phyloP scores from a whole-genome alignment of 2,113 vertebrate genomes.

The Calyptommatus sinebrachiatus region DNA sequence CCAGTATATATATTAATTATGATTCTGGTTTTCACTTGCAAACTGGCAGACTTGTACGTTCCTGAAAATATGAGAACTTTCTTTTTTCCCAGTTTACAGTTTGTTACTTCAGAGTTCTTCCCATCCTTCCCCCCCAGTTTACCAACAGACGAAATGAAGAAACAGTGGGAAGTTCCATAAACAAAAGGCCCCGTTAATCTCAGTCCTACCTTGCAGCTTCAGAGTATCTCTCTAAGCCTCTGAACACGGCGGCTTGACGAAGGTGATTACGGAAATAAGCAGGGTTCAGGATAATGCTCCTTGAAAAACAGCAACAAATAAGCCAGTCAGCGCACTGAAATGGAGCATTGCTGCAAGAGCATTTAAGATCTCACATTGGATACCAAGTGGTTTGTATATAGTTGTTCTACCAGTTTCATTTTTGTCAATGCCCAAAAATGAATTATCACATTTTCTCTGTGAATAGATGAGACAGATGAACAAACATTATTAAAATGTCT shows the following conservation, averaged over 20 bases:
- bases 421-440: conserved; percentile 21
- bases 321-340: conserved; percentile 17
- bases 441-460: conserved; percentile 31
- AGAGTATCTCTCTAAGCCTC: conserved; percentile 73
- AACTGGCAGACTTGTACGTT: no score
- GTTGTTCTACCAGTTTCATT: conserved; percentile 5
- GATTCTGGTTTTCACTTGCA: no score
- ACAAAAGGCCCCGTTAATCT: conserved; percentile 4
- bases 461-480: conserved; percentile 51
- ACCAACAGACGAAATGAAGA: conserved; percentile 31
- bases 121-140: conserved; percentile 12
- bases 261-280: conserved; percentile 77
- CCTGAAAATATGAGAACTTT: not conserved
- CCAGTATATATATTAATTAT: no score
- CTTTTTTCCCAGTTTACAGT: no score
- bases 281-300: conserved; percentile 74
- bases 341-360: conserved; percentile 46
- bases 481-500: conserved; percentile 48
- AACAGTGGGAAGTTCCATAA: not conserved
- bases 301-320: conserved; percentile 61
- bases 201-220: conserved; percentile 75
- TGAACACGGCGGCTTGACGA: conserved; percentile 71
- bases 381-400: accelerated
- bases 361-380: conserved; percentile 18
- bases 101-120: not conserved